Base-by-base conservation (phyloP, 2,113 vertebrate genomes). In the Halcyon senegalensis region DNA sequence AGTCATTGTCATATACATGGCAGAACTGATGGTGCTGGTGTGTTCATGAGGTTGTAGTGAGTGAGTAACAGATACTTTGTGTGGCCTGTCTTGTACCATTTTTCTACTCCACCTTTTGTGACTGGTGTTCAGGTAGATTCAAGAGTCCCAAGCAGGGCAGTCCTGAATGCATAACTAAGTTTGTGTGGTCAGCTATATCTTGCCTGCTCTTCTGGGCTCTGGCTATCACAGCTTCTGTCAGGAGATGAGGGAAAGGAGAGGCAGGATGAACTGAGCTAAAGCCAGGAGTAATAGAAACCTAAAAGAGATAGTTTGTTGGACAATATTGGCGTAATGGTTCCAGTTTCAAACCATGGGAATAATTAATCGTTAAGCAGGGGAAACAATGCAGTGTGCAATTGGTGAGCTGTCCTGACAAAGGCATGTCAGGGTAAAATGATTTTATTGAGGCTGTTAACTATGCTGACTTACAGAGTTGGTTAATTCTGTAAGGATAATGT, bases 401-500 rank as follows among this genome's bases (percentile, higher is more conserved):
- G 55, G n/a, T 87, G 77, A 68, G 31, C 50, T 73, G 28, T 62
- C 44, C 64, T 87, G 89, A 56, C 67, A 67, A 78, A 68, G 51
- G 17, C 77, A 53, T 3, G 33, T 64, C 55, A 46, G 21, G 83
- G 31, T n/a, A 58, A 66, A 75, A 41, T 59, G 48, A 7, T 66
- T 73, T 73, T 72, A 64, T 88, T 56, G 75, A 53, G 67, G 19
- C 66, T 53, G 15, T 53, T 89, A 88, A 82, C 44, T 83, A 15
- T 73, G 50, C 86, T 89, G 95, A 93, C 39, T 84, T 60, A 68
- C 80, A 92, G 77, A 60, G 53, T 62, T 81, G 23, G 72, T 90
- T 93, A 90, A 91, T 80, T 93, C 41, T 80, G 51, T 51, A 89
- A 97, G 66, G 51, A 79, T 77, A 92, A 93, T 37, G 14, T 92